Evolutionary conservation across 2,113 vertebrate genomes (phyloP).

Genomic region (Otocyon megalotis): DNA sequence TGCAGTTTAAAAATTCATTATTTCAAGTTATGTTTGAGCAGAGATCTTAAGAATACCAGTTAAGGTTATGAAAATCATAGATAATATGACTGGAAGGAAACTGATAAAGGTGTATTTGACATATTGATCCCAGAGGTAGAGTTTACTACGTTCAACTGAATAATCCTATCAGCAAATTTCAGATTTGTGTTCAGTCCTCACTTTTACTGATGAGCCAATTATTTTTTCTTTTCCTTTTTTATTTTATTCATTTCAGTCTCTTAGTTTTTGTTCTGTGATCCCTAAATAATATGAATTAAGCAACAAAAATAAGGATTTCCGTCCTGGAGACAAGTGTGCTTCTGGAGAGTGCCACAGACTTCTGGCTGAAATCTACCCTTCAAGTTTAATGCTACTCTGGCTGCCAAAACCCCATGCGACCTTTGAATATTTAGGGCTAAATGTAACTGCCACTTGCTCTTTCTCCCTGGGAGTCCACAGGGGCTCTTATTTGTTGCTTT

Average conservation of each 20-base stretch:
- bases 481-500: constrained; percentile 13
- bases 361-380: constrained; percentile 55
- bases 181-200: neutral
- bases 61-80: neutral
- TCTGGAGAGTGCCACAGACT: constrained; percentile 7
- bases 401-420: constrained; percentile 51
- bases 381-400: constrained; percentile 37
- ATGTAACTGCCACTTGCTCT: constrained; percentile 35
- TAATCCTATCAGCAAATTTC: neutral
- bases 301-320: constrained; percentile 64
- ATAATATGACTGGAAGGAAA: neutral
- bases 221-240: constrained; percentile 50
- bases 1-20: neutral
- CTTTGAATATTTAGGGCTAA: constrained; percentile 68
- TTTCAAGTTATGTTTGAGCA: neutral
- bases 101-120: neutral
- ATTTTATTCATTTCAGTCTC: constrained; percentile 62
- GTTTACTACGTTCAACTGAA: neutral
- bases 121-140: neutral
- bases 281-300: constrained; percentile 60
- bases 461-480: neutral
- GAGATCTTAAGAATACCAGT: neutral
- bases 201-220: constrained; percentile 47
- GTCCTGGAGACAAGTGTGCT: constrained; percentile 36
- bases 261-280: constrained; percentile 64